phyloP scores from a whole-genome alignment of 2,113 vertebrate species.

The Dipodomys merriami region DNA sequence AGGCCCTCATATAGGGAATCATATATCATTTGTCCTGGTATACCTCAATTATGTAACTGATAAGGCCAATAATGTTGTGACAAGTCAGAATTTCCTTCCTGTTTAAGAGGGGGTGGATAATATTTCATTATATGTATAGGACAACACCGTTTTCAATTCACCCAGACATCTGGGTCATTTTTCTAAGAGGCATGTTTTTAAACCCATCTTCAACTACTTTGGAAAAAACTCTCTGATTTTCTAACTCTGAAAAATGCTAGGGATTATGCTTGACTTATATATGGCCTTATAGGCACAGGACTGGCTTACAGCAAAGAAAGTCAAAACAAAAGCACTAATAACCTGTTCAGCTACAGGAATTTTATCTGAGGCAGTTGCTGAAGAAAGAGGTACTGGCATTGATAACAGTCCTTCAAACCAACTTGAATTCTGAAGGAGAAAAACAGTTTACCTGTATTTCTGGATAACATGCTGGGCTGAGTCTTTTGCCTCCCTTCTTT shows the following conservation, averaged over 20 bases:
- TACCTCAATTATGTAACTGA: not conserved
- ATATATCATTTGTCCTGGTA: not conserved
- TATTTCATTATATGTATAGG: not conserved
- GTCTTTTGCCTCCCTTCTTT: not conserved
- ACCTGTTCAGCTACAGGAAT: not conserved
- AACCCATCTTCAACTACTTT: conserved; percentile 28
- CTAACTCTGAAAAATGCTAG: conserved; percentile 45
- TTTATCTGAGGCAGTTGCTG: conserved; percentile 44
- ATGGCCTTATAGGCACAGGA: not conserved
- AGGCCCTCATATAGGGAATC: not conserved
- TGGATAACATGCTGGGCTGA: not conserved
- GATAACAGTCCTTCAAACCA: conserved; percentile 1
- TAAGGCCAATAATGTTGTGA: not conserved
- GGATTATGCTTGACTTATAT: conserved; percentile 1
- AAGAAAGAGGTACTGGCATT: not conserved
- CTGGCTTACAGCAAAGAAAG: conserved; percentile 30
- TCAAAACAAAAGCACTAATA: conserved; percentile 35
- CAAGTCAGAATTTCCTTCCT: not conserved
- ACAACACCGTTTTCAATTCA: not conserved
- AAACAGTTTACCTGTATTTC: not conserved
- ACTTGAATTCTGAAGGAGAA: not conserved
- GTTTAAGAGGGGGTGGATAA: not conserved
- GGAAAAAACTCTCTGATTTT: conserved; percentile 4
- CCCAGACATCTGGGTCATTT: conserved; percentile 5
- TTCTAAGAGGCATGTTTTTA: not conserved